Evolutionary conservation across 1,140 invertebrate species (phyloP), one percentile per base, ranked within the genome.

Genomic region (Steinernema khuongi): DNA sequence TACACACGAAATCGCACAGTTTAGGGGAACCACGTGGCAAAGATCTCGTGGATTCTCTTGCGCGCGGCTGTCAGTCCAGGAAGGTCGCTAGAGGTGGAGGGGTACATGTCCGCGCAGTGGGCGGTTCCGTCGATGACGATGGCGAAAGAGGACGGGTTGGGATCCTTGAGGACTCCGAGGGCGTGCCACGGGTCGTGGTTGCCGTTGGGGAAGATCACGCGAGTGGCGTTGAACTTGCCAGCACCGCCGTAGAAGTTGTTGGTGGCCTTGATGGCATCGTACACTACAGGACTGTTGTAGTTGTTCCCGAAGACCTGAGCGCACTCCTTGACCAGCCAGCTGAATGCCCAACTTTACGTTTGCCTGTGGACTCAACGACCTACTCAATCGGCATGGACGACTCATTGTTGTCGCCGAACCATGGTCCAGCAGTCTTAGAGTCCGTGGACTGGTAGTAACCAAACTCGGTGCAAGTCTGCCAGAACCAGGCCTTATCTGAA

Each of bases 391-490:
- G 50, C 50, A 60, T 22, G 2, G 19, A 60, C 11, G 4, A n/a
- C 50, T 26, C 26, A 7, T 14, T 14, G 11, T 60, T 60, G 22
- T 60, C 75, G 33, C 75, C 75, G 43, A 75, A 77, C 67, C 66
- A 77, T 18, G 75, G 72, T 1, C 75, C 75, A 74, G 71, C 72
- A 30, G 72, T 77, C 22, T 88, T 86, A 0, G 89, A 74, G 22
- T 90, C 90, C 0, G 93, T 94, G 0, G 92, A 93, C 88, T 96
- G 93, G 86, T 91, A 96, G 83, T 93, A 96, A 26, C 93, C 94
- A 86, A 96, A 96, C 86, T 96, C 94, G 22, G 91, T 93, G 84
- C 94, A 96, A 0, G 93, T 95, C 86, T 96, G 94, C 84, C 94
- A 96, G 11, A 89, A 91, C 94, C 94, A 96, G 82, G 93, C 92